Conservation (phyloP, 2,113 vertebrate genomes). For the Barbus barbus region DNA sequence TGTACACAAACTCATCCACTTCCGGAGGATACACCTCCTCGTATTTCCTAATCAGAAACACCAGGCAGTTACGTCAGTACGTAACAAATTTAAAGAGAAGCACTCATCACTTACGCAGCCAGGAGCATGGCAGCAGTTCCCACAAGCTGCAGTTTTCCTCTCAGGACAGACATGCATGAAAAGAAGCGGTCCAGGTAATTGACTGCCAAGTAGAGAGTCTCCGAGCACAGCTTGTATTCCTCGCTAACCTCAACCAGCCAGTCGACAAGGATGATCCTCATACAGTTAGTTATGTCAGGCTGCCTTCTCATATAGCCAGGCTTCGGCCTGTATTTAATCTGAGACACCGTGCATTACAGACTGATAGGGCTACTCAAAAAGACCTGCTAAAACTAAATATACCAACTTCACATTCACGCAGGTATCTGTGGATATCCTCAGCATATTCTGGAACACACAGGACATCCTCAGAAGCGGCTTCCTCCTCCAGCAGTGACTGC, state of each 20-base stretch:
- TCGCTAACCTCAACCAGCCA: conserved; percentile 90
- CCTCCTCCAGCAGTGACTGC: conserved; percentile 71
- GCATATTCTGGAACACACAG: conserved; percentile 77
- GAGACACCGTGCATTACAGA: background rate
- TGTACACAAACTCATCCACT: conserved; percentile 88
- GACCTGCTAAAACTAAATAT: background rate
- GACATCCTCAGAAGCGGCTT: conserved; percentile 66
- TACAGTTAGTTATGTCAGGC: conserved; percentile 84
- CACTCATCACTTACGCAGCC: conserved; percentile 82
- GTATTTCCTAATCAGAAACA: conserved; percentile 80
- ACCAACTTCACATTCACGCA: conserved; percentile 87
- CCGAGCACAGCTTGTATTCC: conserved; percentile 83
- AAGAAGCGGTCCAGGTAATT: conserved; percentile 94
- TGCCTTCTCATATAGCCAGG: conserved; percentile 85
- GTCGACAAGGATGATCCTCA: conserved; percentile 89
- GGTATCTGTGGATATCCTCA: conserved; percentile 83
- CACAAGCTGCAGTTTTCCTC: conserved; percentile 88
- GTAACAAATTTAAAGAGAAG: background rate
- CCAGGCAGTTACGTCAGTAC: accelerated
- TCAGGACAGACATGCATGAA: conserved; percentile 83
- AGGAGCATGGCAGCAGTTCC: conserved; percentile 88
- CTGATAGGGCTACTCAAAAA: background rate
- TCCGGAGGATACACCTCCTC: conserved; percentile 90
- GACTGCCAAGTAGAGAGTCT: conserved; percentile 88
- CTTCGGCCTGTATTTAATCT: conserved; percentile 80